Evolutionary conservation across 2,797 vertebrate species (phyloP).

Genomic region (Australoheros facetus): DNA sequence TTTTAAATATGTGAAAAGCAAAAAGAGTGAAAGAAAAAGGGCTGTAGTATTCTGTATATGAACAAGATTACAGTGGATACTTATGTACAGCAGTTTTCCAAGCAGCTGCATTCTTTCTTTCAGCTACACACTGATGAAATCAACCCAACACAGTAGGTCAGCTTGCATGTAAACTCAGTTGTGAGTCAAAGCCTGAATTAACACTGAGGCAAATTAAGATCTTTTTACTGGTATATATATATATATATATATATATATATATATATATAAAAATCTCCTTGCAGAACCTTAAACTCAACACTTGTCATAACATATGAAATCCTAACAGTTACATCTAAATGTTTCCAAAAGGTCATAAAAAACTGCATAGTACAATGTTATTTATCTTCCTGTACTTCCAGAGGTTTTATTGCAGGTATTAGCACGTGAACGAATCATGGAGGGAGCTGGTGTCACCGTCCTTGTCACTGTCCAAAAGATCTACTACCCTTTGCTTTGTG

Average conservation of each 20-base stretch:
- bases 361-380: not conserved
- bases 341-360: not conserved
- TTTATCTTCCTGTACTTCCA: not conserved
- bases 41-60: not conserved
- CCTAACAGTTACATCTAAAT: not conserved
- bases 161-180: not conserved
- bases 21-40: not conserved
- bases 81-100: not conserved
- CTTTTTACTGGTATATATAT: not conserved
- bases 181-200: not conserved
- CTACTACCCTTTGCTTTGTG: constrained; percentile 82
- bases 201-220: not conserved
- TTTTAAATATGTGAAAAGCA: not conserved
- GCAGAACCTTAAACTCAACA: not conserved
- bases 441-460: constrained; percentile 46
- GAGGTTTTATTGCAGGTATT: constrained; percentile 69
- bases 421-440: constrained; percentile 70
- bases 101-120: not conserved
- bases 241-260: too few species aligned
- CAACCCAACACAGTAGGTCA: not conserved
- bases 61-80: not conserved
- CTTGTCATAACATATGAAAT: not conserved
- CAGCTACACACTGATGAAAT: not conserved
- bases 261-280: not conserved
- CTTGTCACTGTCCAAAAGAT: constrained; percentile 80